Conservation (phyloP, 2,888 invertebrate genomes). For the Lasioglossum vierecki region DNA sequence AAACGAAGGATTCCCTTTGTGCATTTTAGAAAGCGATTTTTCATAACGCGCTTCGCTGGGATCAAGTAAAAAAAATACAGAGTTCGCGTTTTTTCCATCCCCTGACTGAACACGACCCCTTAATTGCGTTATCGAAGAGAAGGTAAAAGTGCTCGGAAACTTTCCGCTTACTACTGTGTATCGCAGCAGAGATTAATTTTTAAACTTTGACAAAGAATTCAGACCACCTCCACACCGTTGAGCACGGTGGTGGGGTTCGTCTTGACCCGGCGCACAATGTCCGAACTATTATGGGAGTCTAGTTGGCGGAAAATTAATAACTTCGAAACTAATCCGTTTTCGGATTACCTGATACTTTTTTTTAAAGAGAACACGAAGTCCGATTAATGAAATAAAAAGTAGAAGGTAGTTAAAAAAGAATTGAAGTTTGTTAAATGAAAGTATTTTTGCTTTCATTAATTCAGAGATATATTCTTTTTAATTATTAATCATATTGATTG, state of each 20-base stretch:
- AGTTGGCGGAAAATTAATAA: not conserved
- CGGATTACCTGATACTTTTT: too few species aligned
- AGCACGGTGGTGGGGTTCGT: not conserved
- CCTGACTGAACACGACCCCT: not conserved
- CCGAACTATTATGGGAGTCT: not conserved
- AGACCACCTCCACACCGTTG: not conserved
- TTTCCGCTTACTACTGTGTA: not conserved
- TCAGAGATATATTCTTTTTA: too few species aligned
- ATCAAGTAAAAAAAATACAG: not conserved
- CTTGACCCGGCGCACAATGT: not conserved
- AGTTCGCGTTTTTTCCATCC: not conserved
- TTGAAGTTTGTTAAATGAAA: not conserved
- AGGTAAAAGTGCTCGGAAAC: not conserved
- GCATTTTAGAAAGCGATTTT: not conserved
- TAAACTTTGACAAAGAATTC: not conserved
- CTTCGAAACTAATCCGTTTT: not conserved
- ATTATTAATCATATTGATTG: too few species aligned
- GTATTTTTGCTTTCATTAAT: not conserved
- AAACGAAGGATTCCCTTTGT: not conserved
- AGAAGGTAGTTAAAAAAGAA: too few species aligned
- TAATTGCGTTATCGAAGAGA: not conserved
- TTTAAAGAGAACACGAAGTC: not conserved
- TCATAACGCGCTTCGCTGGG: not conserved
- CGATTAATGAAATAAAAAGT: not conserved
- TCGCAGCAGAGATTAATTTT: not conserved